These are phyloP conservation scores for Diabrotica virgifera DNA, from an alignment of 1,140 invertebrate genomes.

Conservation along the genomic window DNA sequence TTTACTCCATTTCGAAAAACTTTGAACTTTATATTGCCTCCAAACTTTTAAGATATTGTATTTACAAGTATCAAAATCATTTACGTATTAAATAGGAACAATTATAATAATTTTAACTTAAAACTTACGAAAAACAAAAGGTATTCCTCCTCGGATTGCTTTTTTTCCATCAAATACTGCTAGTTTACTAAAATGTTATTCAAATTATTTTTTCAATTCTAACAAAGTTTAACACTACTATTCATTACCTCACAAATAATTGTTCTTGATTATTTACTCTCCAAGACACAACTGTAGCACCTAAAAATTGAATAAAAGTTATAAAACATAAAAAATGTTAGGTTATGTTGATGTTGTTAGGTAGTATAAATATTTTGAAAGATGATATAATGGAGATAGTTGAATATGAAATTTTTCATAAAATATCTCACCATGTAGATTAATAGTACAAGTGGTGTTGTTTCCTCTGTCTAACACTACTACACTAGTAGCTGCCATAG, in stretches of 20 bases:
- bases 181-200: slow-evolving; percentile 72
- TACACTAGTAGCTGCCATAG: slow-evolving; percentile 81
- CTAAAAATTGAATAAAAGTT: slow-evolving; percentile 54
- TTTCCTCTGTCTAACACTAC: slow-evolving; percentile 90
- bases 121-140: slow-evolving; percentile 94
- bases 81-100: no score
- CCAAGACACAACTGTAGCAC: slow-evolving; percentile 92
- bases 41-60: no score
- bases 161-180: slow-evolving; percentile 94
- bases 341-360: slow-evolving; percentile 41
- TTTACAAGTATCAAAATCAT: no score
- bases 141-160: slow-evolving; percentile 91
- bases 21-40: no score
- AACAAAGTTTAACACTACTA: background rate
- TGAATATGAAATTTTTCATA: background rate
- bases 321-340: slow-evolving; percentile 9
- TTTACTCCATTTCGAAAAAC: no score
- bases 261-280: slow-evolving; percentile 92
- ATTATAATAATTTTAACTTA: background rate
- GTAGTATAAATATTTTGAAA: background rate
- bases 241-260: slow-evolving; percentile 84
- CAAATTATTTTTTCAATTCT: background rate
- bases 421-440: slow-evolving; percentile 79
- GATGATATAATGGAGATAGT: slow-evolving; percentile 9
- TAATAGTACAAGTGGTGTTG: slow-evolving; percentile 92